Conservation (phyloP, 64 coral and sea anemone genomes). For the Acropora tenuis region DNA sequence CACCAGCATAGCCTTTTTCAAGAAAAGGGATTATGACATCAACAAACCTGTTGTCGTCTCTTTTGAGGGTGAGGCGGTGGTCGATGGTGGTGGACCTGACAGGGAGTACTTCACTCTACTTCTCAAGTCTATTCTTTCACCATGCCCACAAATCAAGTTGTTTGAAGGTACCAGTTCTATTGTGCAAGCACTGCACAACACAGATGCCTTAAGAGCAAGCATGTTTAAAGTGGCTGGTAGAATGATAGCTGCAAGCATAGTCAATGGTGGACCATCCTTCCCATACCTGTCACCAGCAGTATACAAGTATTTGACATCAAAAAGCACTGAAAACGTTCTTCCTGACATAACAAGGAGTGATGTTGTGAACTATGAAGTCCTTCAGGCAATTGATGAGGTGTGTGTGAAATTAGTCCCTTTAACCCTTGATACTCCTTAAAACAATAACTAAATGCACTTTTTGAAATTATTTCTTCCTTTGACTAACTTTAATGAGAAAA, state of each 20-base stretch:
- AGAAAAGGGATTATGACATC: constrained; percentile 38
- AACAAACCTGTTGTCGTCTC: constrained; percentile 31
- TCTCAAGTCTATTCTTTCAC: constrained; percentile 41
- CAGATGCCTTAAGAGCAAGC: constrained; percentile 47
- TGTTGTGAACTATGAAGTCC: constrained; percentile 56
- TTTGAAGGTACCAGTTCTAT: constrained; percentile 46
- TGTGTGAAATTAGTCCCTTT: not conserved
- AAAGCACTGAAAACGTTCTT: not conserved
- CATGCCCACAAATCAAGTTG: constrained; percentile 22
- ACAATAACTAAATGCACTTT: not conserved
- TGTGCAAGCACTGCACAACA: constrained; percentile 45
- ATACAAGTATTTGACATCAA: constrained; percentile 29
- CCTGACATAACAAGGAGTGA: constrained; percentile 27
- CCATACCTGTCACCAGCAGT: constrained; percentile 11
- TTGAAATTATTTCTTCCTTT: not conserved
- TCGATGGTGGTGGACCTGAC: constrained; percentile 67
- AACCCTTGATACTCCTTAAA: not conserved
- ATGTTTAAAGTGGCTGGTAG: constrained; percentile 56
- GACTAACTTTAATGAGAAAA: not conserved
- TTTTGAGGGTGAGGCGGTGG: constrained; percentile 59
- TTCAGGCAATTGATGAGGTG: constrained; percentile 45
- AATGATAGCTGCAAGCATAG: constrained; percentile 57
- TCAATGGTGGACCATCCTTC: constrained; percentile 40
- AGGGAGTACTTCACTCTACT: constrained; percentile 70
- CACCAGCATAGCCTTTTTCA: constrained; percentile 46